A percentile compares a stretch with the other conserved stretches of the same genome.
Evolutionary conservation across 2,888 invertebrate genomes (phyloP).

Genomic region (Drosophila cracens): DNA sequence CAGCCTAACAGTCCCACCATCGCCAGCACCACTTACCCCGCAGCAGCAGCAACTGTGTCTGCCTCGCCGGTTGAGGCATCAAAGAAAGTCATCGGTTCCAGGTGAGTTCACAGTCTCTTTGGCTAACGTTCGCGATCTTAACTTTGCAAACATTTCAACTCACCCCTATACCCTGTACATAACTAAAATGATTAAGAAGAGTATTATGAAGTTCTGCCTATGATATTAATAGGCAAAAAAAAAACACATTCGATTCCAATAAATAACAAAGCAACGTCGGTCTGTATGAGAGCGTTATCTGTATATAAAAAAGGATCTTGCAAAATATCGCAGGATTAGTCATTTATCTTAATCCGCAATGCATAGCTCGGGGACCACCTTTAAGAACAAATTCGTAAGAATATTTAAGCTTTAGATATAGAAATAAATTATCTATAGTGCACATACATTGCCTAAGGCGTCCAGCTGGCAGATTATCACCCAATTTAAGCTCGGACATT

Average conservation of each 20-base stretch:
- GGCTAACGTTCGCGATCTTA: conserved; percentile 46
- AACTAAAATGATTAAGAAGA: neutral
- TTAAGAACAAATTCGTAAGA: neutral
- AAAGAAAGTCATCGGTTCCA: conserved; percentile 87
- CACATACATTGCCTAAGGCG: neutral
- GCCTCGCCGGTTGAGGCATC: conserved; percentile 84
- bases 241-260: too few relatives aligned
- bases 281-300: neutral
- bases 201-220: neutral
- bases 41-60: conserved; percentile 6
- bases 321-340: neutral
- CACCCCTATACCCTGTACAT: neutral
- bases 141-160: conserved; percentile 28
- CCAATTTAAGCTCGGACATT: neutral
- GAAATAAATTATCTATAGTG: neutral
- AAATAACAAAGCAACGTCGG: neutral
- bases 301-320: neutral
- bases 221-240: neutral
- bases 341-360: neutral
- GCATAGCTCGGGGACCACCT: neutral
- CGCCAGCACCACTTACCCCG: conserved; percentile 6
- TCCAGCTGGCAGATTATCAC: neutral
- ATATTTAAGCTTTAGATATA: neutral
- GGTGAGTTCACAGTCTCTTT: conserved; percentile 84
- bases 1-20: conserved; percentile 13